Percentiles rank a stretch among this genome's conserved stretches.
phyloP scores from a whole-genome alignment of 2,797 vertebrate genomes.

The Aselliscus stoliczkanus region DNA sequence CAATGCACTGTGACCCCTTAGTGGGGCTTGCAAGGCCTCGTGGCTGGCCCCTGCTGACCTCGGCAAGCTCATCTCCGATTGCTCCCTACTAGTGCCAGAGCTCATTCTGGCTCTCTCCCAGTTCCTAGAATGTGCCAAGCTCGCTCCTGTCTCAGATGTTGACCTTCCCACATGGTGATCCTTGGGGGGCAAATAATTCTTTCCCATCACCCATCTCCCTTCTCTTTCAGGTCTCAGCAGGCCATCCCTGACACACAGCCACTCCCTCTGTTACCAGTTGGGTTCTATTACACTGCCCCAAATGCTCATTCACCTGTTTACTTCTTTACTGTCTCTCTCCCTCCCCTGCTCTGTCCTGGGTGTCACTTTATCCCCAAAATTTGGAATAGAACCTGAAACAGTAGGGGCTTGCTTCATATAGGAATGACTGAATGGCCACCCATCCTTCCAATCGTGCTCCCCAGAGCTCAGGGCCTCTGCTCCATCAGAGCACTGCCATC shows the following conservation, averaged over 20 bases:
- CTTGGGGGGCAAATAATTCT: background rate
- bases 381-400: background rate
- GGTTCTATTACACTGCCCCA: background rate
- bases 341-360: background rate
- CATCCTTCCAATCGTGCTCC: rapidly evolving
- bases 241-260: background rate
- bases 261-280: background rate
- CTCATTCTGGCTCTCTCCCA: background rate
- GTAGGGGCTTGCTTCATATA: background rate
- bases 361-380: background rate
- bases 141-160: background rate
- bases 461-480: background rate
- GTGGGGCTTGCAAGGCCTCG: background rate
- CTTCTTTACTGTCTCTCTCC: background rate
- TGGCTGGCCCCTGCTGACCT: background rate
- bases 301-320: background rate
- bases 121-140: background rate
- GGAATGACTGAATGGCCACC: background rate
- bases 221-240: background rate
- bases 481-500: background rate
- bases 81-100: background rate
- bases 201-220: background rate
- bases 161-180: background rate
- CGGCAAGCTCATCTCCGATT: background rate
- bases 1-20: background rate